Evolutionary conservation across 2,888 invertebrate species (phyloP), one percentile per base, ranked within the genome.

Genomic region (Rotaria magnacalcarata): DNA sequence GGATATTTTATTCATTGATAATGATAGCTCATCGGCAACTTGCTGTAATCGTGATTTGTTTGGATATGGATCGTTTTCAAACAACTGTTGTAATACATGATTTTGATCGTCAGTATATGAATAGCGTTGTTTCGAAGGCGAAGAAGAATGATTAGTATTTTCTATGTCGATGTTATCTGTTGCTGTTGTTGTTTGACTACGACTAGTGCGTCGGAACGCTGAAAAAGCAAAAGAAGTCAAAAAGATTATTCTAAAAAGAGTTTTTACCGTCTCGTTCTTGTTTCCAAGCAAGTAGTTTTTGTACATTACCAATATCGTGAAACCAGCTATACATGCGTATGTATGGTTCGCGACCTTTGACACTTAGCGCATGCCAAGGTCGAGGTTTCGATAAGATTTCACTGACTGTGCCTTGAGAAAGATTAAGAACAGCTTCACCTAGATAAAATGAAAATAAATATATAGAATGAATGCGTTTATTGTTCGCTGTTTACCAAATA

Each of bases 281-380:
- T 84, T 86, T 86, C 86, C 86, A 86, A 50, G 84, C 86, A 52
- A 96, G 96, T 85, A 97, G 93, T 86, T 96, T 94, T 90, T 97
- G 97, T 86, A 97, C 94, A 91, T 97, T 97, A 91, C 96, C 95
- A 19, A 96, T 94, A 90, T 98, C 97, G 89, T 95, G 95, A 56
- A 98, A 93, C 97, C 98, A 98, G 87, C 96, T 91, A 90, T 97
- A 97, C 96, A 96, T 96, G 85, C 96, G 93, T 88, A 96, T 96
- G 92, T 96, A 96, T 0, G 96, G 96, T 90, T 86, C 85, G 41
- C 85, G 85, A 58, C 99, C 99, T 92, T 99, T 99, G 92, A 99
- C 98, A 87, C 99, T 99, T 90, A 99, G 93, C 92, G 98, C 98
- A 92, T 97, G 97, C 99, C 99, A 99, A n/a, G 97, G 97, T 91